Evolutionary conservation across 2,797 vertebrate species (phyloP).

Genomic region (Xenentodon cancila): DNA sequence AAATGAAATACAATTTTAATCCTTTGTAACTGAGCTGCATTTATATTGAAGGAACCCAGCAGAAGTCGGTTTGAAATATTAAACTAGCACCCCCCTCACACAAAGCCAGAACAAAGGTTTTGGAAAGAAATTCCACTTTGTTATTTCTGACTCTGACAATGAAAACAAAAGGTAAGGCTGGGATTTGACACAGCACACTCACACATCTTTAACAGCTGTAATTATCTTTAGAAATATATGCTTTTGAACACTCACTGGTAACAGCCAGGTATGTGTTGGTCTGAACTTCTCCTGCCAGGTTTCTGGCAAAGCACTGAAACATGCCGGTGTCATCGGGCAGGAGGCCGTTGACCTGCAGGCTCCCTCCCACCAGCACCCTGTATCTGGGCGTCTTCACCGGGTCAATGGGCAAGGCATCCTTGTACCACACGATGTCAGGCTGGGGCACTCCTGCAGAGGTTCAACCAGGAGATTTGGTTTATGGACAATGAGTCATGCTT

Average conservation of each 20-base stretch:
- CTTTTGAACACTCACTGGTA: slow-evolving; percentile 88
- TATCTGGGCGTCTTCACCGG: slow-evolving; percentile 87
- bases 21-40: too few species aligned
- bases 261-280: slow-evolving; percentile 98
- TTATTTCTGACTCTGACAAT: slow-evolving; percentile 2
- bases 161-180: not conserved
- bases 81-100: not conserved
- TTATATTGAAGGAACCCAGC: not conserved
- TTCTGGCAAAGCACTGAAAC: slow-evolving; percentile 97
- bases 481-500: not conserved
- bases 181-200: slow-evolving; percentile 1
- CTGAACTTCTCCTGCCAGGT: slow-evolving; percentile 91
- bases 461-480: not conserved
- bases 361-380: slow-evolving; percentile 87
- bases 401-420: slow-evolving; percentile 88
- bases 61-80: slow-evolving; percentile 7
- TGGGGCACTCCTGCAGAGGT: slow-evolving; percentile 86
- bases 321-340: slow-evolving; percentile 95
- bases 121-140: slow-evolving; percentile 10
- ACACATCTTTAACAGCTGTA: not conserved
- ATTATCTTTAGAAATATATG: slow-evolving; percentile 1
- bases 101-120: not conserved
- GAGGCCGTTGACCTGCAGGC: slow-evolving; percentile 94
- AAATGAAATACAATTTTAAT: too few species aligned
- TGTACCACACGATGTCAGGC: slow-evolving; percentile 94